phyloP scores from a whole-genome alignment of 2,797 vertebrate genomes.

The Pyrocephalus nanus region DNA sequence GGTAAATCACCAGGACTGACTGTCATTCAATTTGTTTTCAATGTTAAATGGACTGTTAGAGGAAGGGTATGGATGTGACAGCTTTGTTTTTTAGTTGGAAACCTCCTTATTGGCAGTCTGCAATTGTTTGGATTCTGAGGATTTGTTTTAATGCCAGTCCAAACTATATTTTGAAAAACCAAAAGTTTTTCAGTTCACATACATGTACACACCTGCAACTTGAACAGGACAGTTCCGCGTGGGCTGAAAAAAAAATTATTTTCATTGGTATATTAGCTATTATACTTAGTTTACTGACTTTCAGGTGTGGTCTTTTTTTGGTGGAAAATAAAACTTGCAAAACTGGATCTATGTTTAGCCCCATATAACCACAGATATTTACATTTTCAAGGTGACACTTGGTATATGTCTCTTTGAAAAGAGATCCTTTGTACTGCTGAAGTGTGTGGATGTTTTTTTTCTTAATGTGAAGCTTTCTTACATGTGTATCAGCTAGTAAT shows the following conservation, averaged over 20 bases:
- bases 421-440: not conserved
- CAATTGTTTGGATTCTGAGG: not conserved
- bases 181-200: not conserved
- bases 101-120: not conserved
- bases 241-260: not conserved
- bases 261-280: not conserved
- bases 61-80: not conserved
- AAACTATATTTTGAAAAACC: not conserved
- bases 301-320: not conserved
- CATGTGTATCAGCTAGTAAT: not conserved
- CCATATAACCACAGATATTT: not conserved
- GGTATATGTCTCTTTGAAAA: not conserved
- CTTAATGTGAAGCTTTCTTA: not conserved
- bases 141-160: not conserved
- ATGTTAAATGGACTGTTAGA: not conserved
- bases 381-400: not conserved
- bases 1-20: not conserved
- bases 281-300: not conserved
- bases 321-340: not conserved
- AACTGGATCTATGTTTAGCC: not conserved
- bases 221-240: not conserved
- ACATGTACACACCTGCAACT: accelerated
- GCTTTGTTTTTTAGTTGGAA: not conserved
- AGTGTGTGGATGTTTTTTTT: not conserved
- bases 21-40: not conserved